phyloP scores from a whole-genome alignment of 2,797 vertebrate species.

The Melanotaenia maccullochi region DNA sequence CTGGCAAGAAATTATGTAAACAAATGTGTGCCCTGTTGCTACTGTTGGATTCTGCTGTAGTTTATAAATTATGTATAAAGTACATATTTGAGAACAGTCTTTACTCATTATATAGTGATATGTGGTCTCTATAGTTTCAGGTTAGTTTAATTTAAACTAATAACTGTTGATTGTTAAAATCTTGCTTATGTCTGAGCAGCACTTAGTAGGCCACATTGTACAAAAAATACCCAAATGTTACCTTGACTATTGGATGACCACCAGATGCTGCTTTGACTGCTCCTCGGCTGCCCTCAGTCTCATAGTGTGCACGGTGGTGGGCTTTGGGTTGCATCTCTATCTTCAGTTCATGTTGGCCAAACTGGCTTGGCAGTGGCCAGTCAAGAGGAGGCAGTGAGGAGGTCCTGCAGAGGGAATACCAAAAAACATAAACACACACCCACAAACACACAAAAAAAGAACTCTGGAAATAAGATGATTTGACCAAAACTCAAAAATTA shows the following conservation, averaged over 20 bases:
- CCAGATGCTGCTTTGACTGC: slow-evolving; percentile 95
- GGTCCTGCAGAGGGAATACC: slow-evolving; percentile 84
- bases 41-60: not conserved
- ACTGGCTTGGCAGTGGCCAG: slow-evolving; percentile 95
- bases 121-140: not conserved
- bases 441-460: slow-evolving; percentile 46
- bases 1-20: not conserved
- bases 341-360: slow-evolving; percentile 95
- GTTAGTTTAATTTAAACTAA: not conserved
- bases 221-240: slow-evolving; percentile 70
- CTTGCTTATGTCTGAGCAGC: not conserved
- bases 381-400: slow-evolving; percentile 97
- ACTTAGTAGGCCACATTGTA: not conserved
- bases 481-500: not conserved
- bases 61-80: not conserved
- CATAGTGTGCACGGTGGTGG: slow-evolving; percentile 98
- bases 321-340: slow-evolving; percentile 99
- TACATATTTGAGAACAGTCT: not conserved
- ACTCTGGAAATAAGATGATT: slow-evolving; percentile 1
- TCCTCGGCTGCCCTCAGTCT: slow-evolving; percentile 98
- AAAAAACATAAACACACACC: slow-evolving; percentile 46
- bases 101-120: not conserved
- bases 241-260: slow-evolving; percentile 97
- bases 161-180: not conserved
- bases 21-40: not conserved